These are phyloP conservation scores for Drosophila watanabei DNA, from an alignment of 1,140 invertebrate genomes.

Conservation along the genomic window DNA sequence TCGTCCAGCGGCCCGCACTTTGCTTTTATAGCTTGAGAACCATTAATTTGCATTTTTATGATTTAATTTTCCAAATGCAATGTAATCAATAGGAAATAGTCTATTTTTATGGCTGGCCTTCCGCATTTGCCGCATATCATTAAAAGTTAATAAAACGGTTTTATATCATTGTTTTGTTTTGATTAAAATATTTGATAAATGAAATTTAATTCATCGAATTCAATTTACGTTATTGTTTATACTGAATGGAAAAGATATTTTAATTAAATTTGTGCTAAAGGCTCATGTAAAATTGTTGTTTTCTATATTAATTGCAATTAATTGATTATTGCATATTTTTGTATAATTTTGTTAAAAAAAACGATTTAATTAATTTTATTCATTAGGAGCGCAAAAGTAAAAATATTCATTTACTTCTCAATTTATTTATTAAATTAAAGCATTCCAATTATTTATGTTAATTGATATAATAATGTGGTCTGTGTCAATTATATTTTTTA, in stretches of 20 bases:
- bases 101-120: conserved; percentile 20
- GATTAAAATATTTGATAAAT: conserved; percentile 1
- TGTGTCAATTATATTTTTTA: background rate
- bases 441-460: background rate
- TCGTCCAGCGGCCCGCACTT: background rate
- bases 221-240: background rate
- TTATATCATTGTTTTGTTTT: background rate
- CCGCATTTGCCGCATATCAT: conserved; percentile 13
- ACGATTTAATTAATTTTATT: background rate
- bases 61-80: conserved; percentile 51
- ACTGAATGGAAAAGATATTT: background rate
- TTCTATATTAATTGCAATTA: background rate
- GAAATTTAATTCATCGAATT: background rate
- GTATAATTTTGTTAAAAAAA: background rate
- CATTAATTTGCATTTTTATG: conserved; percentile 44
- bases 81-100: conserved; percentile 26
- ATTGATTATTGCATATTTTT: background rate
- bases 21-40: conserved; percentile 19
- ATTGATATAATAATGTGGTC: background rate
- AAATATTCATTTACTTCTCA: background rate
- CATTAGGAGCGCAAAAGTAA: too few relatives aligned
- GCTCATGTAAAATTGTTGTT: background rate
- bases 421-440: background rate
- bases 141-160: conserved; percentile 17
- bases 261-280: background rate